Evolutionary conservation across 2,113 vertebrate genomes (phyloP).

Genomic region (Crotalus viridis): DNA sequence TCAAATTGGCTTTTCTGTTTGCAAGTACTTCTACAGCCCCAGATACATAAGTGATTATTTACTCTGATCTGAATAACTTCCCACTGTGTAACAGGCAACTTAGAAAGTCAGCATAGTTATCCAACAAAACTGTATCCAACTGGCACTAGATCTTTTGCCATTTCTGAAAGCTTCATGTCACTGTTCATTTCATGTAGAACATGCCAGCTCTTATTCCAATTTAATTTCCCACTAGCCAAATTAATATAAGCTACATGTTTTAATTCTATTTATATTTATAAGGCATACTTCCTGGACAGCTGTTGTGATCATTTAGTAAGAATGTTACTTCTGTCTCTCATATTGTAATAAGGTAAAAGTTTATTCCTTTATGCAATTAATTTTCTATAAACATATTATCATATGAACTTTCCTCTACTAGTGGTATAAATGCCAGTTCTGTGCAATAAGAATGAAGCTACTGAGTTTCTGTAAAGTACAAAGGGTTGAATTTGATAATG

Average conservation of each 20-base stretch:
- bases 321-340: neutral
- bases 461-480: neutral
- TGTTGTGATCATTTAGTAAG: neutral
- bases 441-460: neutral
- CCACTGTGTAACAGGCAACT: conserved; percentile 15
- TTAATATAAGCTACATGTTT: neutral
- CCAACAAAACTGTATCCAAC: neutral
- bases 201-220: conserved; percentile 24
- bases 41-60: conserved; percentile 5
- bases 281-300: conserved; percentile 1
- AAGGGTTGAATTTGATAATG: neutral
- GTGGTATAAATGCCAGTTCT: neutral
- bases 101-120: conserved; percentile 12
- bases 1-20: conserved; percentile 8
- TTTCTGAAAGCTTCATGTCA: conserved; percentile 10
- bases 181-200: conserved; percentile 3
- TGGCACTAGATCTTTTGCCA: conserved; percentile 4
- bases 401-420: neutral
- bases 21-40: neutral
- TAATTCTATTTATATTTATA: conserved; percentile 25
- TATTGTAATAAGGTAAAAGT: neutral
- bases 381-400: neutral
- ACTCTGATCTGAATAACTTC: neutral
- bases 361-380: neutral
- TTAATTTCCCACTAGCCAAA: neutral